Evolutionary conservation across 2,888 invertebrate species (phyloP).

Genomic region (Drosophila infuscata): DNA sequence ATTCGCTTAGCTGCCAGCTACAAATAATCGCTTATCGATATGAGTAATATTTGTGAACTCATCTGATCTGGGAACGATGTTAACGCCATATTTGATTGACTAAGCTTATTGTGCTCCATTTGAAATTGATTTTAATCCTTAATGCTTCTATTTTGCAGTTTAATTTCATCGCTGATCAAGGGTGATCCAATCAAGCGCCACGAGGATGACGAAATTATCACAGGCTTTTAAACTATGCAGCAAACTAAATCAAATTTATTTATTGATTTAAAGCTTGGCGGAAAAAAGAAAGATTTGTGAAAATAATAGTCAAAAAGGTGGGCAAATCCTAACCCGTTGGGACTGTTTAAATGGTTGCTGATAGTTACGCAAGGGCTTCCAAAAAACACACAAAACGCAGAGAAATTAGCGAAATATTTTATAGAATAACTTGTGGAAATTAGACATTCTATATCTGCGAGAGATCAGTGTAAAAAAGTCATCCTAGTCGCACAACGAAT

Average conservation of each 20-base stretch:
- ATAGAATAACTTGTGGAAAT: background rate
- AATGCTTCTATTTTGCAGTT: constrained; percentile 85
- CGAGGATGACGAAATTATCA: constrained; percentile 88
- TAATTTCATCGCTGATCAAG: constrained; percentile 92
- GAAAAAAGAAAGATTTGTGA: background rate
- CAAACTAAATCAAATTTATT: background rate
- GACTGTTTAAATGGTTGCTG: background rate
- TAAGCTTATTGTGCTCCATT: background rate
- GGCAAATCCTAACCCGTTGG: background rate
- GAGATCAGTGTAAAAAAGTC: constrained; percentile 2
- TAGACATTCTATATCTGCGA: background rate
- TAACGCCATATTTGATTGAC: background rate
- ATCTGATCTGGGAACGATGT: background rate
- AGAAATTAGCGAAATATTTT: background rate
- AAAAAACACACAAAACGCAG: constrained; percentile 15
- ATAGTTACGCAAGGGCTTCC: constrained; percentile 32
- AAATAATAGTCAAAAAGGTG: background rate
- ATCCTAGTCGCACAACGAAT: constrained; percentile 12
- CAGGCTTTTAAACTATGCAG: constrained; percentile 86
- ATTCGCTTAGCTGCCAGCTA: background rate
- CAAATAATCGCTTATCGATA: background rate
- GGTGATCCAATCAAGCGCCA: constrained; percentile 91
- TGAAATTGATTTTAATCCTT: background rate
- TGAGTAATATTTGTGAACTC: background rate
- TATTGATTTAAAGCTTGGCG: background rate